Base-by-base conservation (phyloP, 2,888 invertebrate genomes). In the Epinotia ramella region DNA sequence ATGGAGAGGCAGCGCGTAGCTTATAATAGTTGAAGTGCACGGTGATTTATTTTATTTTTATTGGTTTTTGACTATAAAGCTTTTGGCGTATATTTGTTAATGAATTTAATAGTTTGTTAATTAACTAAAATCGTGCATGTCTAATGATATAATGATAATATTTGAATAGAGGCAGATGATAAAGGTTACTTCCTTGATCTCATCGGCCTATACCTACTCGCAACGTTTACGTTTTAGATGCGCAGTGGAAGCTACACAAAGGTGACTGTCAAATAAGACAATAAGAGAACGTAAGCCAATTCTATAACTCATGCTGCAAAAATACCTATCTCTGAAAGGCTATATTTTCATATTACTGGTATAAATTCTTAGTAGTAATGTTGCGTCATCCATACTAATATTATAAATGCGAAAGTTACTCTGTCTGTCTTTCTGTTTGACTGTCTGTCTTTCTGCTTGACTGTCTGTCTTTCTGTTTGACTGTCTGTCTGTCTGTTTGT, bases 121-220 rank as follows among this genome's bases (percentile, higher is more conserved):
- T 78, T 77, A 82, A 79, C 78, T 81, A 79, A 87, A 90, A 83
- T 91, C 91, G 91, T 92, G 92, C 91, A 88, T 87, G 82, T 84
- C 89, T 87, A 91, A 92, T 87, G 87, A 88, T 88, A 84, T 85
- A 88, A 89, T 88, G 89, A 87, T 86, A 88, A 88, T 91, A 87
- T 90, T 89, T 90, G 87, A 88, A 87, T 84, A 86, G 89, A 89
- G 90, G 89, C 88, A 88, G 86, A 84, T 87, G 89, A 84, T 90
- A 91, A 93, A 93, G 92, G 92, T 91, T 90, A 92, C 87, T 94
- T 94, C 93, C 93, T 92, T 83, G 85, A 89, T 86, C 81, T 75
- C 65, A 65, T 53, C 71, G 44, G 62, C 56, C 65, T 40, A 62
- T 40, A 59, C n/a, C n/a, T n/a, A n/a, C 73, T 70, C 64, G 49